Evolutionary conservation across 2,888 invertebrate species (phyloP), one percentile per base, ranked within the genome.

Genomic region (Loripinus fragilis): DNA sequence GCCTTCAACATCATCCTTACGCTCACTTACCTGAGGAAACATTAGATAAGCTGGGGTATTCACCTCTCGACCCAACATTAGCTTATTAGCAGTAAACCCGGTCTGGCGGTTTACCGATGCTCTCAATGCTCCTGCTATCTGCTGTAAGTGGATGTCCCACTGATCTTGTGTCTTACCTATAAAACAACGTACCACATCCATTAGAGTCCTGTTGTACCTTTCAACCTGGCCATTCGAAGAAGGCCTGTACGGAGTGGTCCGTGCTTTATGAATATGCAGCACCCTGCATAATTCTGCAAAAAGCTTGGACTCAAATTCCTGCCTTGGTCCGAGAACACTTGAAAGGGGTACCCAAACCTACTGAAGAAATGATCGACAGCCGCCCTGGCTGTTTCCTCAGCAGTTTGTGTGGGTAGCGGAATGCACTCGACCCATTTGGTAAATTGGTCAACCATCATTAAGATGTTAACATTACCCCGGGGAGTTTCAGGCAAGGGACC

Each of bases 371-470:
- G 25, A 33, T 76, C 45, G 0, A 76, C 35, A 2, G 71, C 70
- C 1, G 76, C 67, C 25, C 42, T 41, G 8, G 67, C 67, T 1
- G 67, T 67, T 41, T 42, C 67, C 17, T 67, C 67, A 42, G 67
- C 67, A 45, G 67, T 41, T n/a, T 67, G 67, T 2, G 67, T n/a
- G 8, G 67, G 67, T n/a, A 67, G 42, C n/a, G 67, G 41, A 25
- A 67, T 42, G n/a, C 67, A 67, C 28, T 67, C 67, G 1, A 67
- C 67, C 67, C 42, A 67, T 17, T 60, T 60, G 1, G 74, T 74
- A 41, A 74, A 68, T 20, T 68, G 74, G 65, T 74, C 74, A 2
- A 74, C 69, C 69, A 74, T 68, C 74, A 74, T 74, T n/a, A 74
- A 50, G 17, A 52, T 30, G 50, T 78, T 55, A 42, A 71, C 67